Percentiles rank a stretch among this genome's conserved stretches.
phyloP scores from a whole-genome alignment of 2,888 invertebrate genomes.

The Drosophila greeni region DNA sequence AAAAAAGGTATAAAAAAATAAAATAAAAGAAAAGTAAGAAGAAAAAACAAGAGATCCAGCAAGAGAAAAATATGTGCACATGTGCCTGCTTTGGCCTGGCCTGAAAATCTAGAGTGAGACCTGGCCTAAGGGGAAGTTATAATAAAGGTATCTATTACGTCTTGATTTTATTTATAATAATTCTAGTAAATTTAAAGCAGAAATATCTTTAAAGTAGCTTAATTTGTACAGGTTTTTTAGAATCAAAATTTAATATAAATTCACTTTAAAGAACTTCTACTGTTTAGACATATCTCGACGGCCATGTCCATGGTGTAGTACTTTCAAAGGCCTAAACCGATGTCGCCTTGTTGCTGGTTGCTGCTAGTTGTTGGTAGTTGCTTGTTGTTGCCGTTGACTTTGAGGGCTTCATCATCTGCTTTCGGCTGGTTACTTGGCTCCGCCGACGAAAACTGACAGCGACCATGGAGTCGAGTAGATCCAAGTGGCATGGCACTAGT shows the following conservation, averaged over 20 bases:
- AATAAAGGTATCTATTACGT: not conserved
- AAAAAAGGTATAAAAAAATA: conserved; percentile 43
- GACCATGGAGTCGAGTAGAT: conserved; percentile 49
- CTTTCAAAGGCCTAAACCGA: conserved; percentile 77
- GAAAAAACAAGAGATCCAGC: conserved; percentile 31
- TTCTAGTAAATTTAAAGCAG: not conserved
- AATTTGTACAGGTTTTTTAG: accelerated
- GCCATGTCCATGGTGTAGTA: conserved; percentile 48
- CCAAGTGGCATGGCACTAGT: conserved; percentile 21
- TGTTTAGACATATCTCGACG: conserved; percentile 24
- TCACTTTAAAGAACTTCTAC: not conserved
- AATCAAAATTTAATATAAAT: too few relatives aligned
- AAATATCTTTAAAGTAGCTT: not conserved
- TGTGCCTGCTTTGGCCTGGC: conserved; percentile 55
- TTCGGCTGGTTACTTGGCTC: conserved; percentile 64
- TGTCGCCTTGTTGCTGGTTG: conserved; percentile 57
- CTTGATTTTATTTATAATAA: not conserved
- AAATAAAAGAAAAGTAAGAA: conserved; percentile 48
- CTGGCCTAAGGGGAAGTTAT: not conserved
- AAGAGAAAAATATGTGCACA: conserved; percentile 60
- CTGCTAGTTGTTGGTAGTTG: conserved; percentile 35
- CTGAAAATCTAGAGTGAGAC: conserved; percentile 28
- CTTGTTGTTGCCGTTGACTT: conserved; percentile 68
- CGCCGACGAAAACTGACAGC: conserved; percentile 67
- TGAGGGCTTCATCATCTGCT: conserved; percentile 78